These are phyloP conservation scores for Poeciliopsis retropinna DNA, from an alignment of 2,113 vertebrate species.

Conservation along the genomic window DNA sequence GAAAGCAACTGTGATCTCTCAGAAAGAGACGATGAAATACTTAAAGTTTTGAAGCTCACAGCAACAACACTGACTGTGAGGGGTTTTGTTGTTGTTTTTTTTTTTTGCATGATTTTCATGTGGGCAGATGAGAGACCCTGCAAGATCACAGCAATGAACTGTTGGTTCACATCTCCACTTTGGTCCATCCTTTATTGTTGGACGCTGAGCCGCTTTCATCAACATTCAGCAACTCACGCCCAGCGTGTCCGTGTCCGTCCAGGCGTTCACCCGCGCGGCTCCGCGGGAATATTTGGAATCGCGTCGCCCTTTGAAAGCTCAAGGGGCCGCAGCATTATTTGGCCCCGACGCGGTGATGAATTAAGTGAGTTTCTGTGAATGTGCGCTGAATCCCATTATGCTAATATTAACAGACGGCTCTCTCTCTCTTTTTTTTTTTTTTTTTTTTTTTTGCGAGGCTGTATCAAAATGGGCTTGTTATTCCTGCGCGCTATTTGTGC, in stretches of 20 bases:
- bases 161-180: conserved; percentile 10
- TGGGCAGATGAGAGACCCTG: conserved; percentile 12
- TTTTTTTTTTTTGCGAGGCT: conserved; percentile 36
- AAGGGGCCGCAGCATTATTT: conserved; percentile 64
- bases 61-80: conserved; percentile 9
- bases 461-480: conserved; percentile 42
- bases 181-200: conserved; percentile 24
- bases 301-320: conserved; percentile 49
- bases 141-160: conserved; percentile 40
- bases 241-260: conserved; percentile 27
- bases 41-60: conserved; percentile 32
- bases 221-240: conserved; percentile 51
- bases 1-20: neutral
- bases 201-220: conserved; percentile 27
- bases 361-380: conserved; percentile 64
- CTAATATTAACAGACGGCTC: conserved; percentile 57
- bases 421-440: neutral
- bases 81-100: neutral
- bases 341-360: conserved; percentile 64
- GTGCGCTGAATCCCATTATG: conserved; percentile 70
- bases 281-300: conserved; percentile 66
- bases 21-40: conserved; percentile 43
- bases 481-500: conserved; percentile 47
- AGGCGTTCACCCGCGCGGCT: conserved; percentile 48
- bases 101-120: conserved; percentile 27